These are phyloP conservation scores for Tanytarsus gracilentus DNA, from an alignment of 2,888 invertebrate species.

Conservation along the genomic window DNA sequence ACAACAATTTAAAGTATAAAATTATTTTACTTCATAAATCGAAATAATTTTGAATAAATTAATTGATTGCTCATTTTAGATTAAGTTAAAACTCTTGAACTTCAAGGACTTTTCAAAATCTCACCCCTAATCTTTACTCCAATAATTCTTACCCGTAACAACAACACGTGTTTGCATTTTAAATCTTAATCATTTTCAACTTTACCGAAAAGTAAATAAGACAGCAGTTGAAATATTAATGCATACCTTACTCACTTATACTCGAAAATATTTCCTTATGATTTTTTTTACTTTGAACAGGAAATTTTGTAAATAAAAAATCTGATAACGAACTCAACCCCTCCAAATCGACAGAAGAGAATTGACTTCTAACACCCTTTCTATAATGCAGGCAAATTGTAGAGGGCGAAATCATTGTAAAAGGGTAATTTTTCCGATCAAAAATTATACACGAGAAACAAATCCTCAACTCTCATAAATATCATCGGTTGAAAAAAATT, in stretches of 20 bases:
- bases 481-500: too few species aligned
- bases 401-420: background rate
- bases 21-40: too few species aligned
- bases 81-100: background rate
- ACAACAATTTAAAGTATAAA: too few species aligned
- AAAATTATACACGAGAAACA: background rate
- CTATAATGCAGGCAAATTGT: background rate
- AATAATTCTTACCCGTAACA: constrained; percentile 4
- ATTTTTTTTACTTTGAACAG: background rate
- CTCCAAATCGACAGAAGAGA: background rate
- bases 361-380: constrained; percentile 9
- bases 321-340: constrained; percentile 15
- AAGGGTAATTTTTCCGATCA: background rate
- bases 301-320: constrained; percentile 16
- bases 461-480: constrained; percentile 17
- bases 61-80: constrained; percentile 16
- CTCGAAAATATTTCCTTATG: background rate
- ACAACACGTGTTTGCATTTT: constrained; percentile 27
- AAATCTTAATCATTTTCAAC: constrained; percentile 22
- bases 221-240: constrained; percentile 20
- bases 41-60: constrained; percentile 20
- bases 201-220: background rate
- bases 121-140: background rate
- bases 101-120: background rate
- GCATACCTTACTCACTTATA: background rate